Base-by-base conservation (phyloP, 2,113 vertebrate genomes). In the Rana temporaria region DNA sequence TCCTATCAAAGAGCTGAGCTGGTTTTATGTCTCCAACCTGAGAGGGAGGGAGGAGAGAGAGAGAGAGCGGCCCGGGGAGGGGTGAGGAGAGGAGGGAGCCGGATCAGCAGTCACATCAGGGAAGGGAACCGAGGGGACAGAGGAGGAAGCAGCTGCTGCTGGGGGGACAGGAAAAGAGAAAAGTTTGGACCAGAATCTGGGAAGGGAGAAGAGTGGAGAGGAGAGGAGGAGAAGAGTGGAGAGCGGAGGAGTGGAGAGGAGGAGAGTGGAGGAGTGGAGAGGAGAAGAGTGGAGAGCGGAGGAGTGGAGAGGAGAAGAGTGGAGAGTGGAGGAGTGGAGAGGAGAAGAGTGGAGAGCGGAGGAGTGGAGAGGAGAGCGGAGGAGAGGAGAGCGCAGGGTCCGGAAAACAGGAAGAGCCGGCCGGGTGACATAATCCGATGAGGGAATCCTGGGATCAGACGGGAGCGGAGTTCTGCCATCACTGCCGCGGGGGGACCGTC, bases 11-110 rank as follows among this genome's bases (percentile, higher is more conserved):
- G 67, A 74, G 84, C 64, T 14, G 34, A 59, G 52, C 53, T 57
- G 48, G 18, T 57, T 48, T 60, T n/a, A 57, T n/a, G 71, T 66
- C 38, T 78, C 60, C 80, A 67, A 64, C 80, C 80, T 72, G 71
- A 42, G 48, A 16, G 15, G 70, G 22, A 60, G 84, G 71, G 80
- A 57, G 15, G 12, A 17, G 80, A 19, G 6, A 19, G 34, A 32
- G 48, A 19, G 63, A 30, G 20, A 38, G 73, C 15, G 9, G 22
- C 17, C 4, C 30, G 75, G 62, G 74, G 57, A 71, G 75, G 48
- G 75, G 69, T 9, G 17, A 42, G 65, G 75, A 52, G 48, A 19
- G 63, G 76, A 65, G 14, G 24, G 19, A 18, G 52, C 26, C n/a
- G n/a, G 17, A 71, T 19, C 34, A 56, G 42, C 19, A 9, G 16